phyloP scores from a whole-genome alignment of 1,140 invertebrate species.

The Drepana arcuata region DNA sequence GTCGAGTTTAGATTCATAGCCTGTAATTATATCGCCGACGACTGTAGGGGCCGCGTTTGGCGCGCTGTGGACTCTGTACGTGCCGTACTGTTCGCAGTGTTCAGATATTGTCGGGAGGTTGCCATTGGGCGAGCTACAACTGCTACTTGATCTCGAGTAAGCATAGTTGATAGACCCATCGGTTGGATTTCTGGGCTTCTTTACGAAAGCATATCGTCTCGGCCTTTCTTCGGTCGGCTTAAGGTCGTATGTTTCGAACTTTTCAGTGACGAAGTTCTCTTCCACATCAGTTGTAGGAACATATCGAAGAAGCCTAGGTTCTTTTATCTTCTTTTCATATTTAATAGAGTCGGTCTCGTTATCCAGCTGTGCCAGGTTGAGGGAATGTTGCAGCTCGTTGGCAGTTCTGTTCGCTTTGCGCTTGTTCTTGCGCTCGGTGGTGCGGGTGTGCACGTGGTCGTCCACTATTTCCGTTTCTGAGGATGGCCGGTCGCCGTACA shows the following conservation, averaged over 20 bases:
- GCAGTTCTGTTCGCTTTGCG: conserved; percentile 38
- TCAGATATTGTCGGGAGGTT: conserved; percentile 61
- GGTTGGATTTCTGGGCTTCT: conserved; percentile 54
- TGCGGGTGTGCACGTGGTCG: conserved; percentile 53
- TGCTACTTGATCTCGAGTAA: conserved; percentile 56
- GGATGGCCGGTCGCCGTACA: conserved; percentile 56
- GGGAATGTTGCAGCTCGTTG: conserved; percentile 40
- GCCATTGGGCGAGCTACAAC: conserved; percentile 48
- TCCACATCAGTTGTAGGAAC: conserved; percentile 55
- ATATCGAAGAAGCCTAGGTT: conserved; percentile 49
- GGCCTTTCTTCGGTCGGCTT: conserved; percentile 43
- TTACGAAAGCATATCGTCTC: conserved; percentile 46
- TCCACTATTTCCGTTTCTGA: conserved; percentile 56
- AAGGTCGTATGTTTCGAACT: conserved; percentile 55
- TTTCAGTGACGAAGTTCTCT: conserved; percentile 48
- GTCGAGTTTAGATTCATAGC: conserved; percentile 53
- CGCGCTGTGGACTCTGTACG: conserved; percentile 34
- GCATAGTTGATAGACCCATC: conserved; percentile 61
- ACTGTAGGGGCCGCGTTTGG: conserved; percentile 24
- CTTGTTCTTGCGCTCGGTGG: conserved; percentile 42
- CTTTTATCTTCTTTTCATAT: conserved; percentile 57
- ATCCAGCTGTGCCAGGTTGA: conserved; percentile 44
- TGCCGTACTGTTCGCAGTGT: conserved; percentile 49
- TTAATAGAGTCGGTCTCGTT: conserved; percentile 62
- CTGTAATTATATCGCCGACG: conserved; percentile 21